Evolutionary conservation across 2,888 invertebrate genomes (phyloP), one percentile per base, ranked within the genome.

Genomic region (Drosophila acutilabella): DNA sequence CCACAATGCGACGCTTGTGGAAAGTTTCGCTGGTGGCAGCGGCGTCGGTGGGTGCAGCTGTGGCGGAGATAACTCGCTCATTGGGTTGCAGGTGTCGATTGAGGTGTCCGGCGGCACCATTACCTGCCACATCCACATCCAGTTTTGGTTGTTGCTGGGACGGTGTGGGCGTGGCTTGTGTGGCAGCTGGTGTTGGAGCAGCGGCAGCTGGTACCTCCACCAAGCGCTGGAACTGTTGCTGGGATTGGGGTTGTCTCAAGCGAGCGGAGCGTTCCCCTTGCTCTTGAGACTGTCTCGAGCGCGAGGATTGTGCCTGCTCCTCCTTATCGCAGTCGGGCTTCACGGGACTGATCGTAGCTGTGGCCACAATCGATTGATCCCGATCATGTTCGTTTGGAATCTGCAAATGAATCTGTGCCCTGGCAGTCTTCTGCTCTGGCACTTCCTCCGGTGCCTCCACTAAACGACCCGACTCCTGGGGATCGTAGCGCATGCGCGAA

Each of bases 1-100:
- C 93, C n/a, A 94, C 94, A 70, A 94, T 93, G 69, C 94, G 93
- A 38, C 94, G 93, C 38, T 94, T 94, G 73, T 94, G 94, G 54
- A 94, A 93, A 60, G 93, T 93, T 89, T 94, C 94, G 53, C 93
- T 93, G 48, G 93, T 91, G 52, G 94, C 92, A 20, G 93, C 91
- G 0, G 92, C 91, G 81, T 93, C 91, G 3, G 92, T 92, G 18
- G 94, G 93, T 6, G 94, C 93, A 11, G 94, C 93, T 7, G 94
- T 94, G 42, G 94, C 94, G 18, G 94, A 93, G 57, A 94, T 91
- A 7, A 94, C 94, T 51, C 94, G 93, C 47, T 93, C 88, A 26
- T 90, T 94, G 20, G 93, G 92, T 20, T 93, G 91, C 47, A 88
- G 60, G 47, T 89, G 76, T 1, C 78, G 76, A 57, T 74, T 78